These are phyloP conservation scores for Apodemia duryi DNA, from an alignment of 2,888 invertebrate genomes.

Conservation along the genomic window DNA sequence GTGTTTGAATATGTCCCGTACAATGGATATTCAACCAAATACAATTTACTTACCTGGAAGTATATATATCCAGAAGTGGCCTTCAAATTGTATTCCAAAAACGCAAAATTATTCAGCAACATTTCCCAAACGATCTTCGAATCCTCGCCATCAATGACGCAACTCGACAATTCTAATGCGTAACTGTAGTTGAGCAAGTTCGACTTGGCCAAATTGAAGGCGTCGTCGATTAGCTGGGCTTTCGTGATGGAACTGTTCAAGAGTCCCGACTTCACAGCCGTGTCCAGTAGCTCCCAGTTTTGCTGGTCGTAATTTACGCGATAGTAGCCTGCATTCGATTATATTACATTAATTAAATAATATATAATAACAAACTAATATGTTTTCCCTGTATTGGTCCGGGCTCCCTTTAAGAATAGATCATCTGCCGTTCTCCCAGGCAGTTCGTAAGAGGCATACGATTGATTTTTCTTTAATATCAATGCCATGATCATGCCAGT, in stretches of 20 bases:
- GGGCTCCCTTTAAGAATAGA: too few species aligned
- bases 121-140: slow-evolving; percentile 84
- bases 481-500: too few species aligned
- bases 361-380: not conserved
- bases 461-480: too few species aligned
- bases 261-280: slow-evolving; percentile 68
- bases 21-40: too few species aligned
- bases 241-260: slow-evolving; percentile 80
- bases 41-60: slow-evolving; percentile 53
- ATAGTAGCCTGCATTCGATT: slow-evolving; percentile 71
- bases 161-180: slow-evolving; percentile 81
- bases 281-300: slow-evolving; percentile 77
- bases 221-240: slow-evolving; percentile 87
- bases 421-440: too few species aligned
- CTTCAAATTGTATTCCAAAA: slow-evolving; percentile 67
- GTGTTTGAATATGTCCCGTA: too few species aligned
- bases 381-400: too few species aligned
- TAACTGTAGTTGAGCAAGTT: slow-evolving; percentile 78
- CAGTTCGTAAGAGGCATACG: too few species aligned
- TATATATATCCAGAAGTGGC: slow-evolving; percentile 71
- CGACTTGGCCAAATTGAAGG: slow-evolving; percentile 82
- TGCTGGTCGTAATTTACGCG: slow-evolving; percentile 80
- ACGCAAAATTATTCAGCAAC: slow-evolving; percentile 77
- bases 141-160: slow-evolving; percentile 78
- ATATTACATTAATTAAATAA: not conserved